Conservation (phyloP, 92 coral and sea anemone species). For the Porites evermanni region DNA sequence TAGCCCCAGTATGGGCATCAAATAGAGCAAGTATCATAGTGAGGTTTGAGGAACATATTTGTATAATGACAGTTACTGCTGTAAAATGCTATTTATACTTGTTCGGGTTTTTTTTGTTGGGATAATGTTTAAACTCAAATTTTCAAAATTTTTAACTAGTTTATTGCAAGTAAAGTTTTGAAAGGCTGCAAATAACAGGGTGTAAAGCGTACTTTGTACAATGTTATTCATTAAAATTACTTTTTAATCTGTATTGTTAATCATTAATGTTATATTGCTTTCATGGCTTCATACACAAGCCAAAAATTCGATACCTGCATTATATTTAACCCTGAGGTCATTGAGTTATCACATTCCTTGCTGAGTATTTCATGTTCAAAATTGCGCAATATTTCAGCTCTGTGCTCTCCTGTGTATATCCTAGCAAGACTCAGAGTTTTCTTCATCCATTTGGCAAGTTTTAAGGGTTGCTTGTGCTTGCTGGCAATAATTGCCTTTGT, state of each 20-base stretch:
- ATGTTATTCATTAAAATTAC: background rate
- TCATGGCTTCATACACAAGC: constrained; percentile 11
- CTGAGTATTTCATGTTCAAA: constrained; percentile 41
- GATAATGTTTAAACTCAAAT: too few species aligned
- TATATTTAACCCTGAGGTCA: constrained; percentile 38
- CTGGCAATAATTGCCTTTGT: background rate
- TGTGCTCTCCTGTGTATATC: background rate
- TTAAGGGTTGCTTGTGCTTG: background rate
- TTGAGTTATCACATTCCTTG: constrained; percentile 17
- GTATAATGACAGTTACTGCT: too few species aligned
- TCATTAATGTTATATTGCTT: background rate
- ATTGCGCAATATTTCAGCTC: constrained; percentile 20
- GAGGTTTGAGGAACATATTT: too few species aligned
- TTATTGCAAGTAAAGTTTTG: too few species aligned
- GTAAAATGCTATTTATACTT: too few species aligned
- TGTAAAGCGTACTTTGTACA: too few species aligned
- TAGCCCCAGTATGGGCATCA: too few species aligned
- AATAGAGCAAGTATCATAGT: too few species aligned
- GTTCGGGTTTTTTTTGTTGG: too few species aligned
- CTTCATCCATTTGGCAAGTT: constrained; percentile 12
- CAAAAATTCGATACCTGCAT: constrained; percentile 9
- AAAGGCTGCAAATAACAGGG: too few species aligned
- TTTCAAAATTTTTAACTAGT: too few species aligned
- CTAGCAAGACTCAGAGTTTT: background rate
- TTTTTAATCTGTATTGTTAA: background rate